A percentile compares a stretch with the other conserved stretches of the same genome.
phyloP scores from a whole-genome alignment of 2,113 vertebrate genomes.

The Paedocypris sp. region DNA sequence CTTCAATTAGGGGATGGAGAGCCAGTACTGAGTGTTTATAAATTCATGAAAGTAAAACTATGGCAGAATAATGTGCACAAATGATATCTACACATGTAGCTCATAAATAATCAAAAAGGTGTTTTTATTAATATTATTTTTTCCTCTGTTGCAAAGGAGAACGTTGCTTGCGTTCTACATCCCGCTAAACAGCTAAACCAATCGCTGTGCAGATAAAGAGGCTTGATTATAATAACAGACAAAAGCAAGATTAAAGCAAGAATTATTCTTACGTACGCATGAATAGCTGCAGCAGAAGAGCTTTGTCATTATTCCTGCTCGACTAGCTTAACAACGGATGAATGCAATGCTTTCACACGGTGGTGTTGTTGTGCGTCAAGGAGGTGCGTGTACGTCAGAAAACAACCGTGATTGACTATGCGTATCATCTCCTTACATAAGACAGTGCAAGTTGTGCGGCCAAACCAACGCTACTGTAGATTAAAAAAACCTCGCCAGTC shows the following conservation, averaged over 20 bases:
- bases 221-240: not conserved
- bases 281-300: constrained; percentile 22
- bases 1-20: constrained; percentile 55
- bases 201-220: too few relatives aligned
- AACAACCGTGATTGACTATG: constrained; percentile 16
- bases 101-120: not conserved
- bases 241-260: not conserved
- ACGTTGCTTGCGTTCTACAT: not conserved
- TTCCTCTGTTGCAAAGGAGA: too few relatives aligned
- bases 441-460: too few relatives aligned
- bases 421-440: constrained; percentile 35
- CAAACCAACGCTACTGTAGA: too few relatives aligned
- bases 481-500: too few relatives aligned
- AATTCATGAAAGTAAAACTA: constrained; percentile 58
- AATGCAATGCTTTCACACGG: constrained; percentile 13
- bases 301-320: not conserved
- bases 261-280: not conserved
- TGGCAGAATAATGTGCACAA: constrained; percentile 29
- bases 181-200: not conserved
- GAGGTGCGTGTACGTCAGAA: constrained; percentile 27
- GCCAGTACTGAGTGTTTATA: constrained; percentile 46
- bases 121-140: not conserved
- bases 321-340: constrained; percentile 15
- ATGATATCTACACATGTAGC: not conserved
- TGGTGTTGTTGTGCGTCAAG: constrained; percentile 16